Base-by-base conservation (phyloP, 2,888 invertebrate species). In the Ophraella communa region DNA sequence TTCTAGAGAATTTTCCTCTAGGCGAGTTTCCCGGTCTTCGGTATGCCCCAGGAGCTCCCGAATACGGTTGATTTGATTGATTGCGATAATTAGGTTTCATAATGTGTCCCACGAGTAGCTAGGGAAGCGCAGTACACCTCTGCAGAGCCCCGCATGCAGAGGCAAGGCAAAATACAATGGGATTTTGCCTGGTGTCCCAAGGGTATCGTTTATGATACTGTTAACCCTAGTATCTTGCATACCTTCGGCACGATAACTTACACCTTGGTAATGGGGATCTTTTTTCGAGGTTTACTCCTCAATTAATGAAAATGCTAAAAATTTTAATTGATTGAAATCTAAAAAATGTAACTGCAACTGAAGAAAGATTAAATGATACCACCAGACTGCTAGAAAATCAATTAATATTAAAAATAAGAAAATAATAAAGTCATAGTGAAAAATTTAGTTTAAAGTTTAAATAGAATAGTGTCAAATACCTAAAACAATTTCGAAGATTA, bases 281-380 rank as follows among this genome's bases (percentile, higher is more conserved):
- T 64, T 65, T 65, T 30, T 30, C 30, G 61, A 65, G 65, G 65
- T 65, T 65, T 58, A 65, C 65, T 62, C 62, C 65, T 65, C 58
- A 39, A 11, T 27, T 14, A 5, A 39, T n/a, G n/a, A n/a, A n/a
- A n/a, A n/a, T n/a, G n/a, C 2, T 5, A 14, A 3, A 39, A 14
- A n/a, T 14, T 35, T 17, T 14, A 5, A 2, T 7, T 14, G 2
- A 0, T 1, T 35, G 4, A 35, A n/a, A n/a, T n/a, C n/a, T n/a
- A n/a, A n/a, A n/a, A n/a, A n/a, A n/a, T n/a, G n/a, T n/a, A n/a
- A n/a, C n/a, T n/a, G n/a, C n/a, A n/a, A n/a, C n/a, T n/a, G n/a
- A n/a, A n/a, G n/a, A n/a, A n/a, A n/a, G n/a, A n/a, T n/a, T n/a
- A n/a, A n/a, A n/a, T n/a, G n/a, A n/a, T n/a, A n/a, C n/a, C n/a